phyloP scores from a whole-genome alignment of 2,113 vertebrate genomes.

The Conger conger region DNA sequence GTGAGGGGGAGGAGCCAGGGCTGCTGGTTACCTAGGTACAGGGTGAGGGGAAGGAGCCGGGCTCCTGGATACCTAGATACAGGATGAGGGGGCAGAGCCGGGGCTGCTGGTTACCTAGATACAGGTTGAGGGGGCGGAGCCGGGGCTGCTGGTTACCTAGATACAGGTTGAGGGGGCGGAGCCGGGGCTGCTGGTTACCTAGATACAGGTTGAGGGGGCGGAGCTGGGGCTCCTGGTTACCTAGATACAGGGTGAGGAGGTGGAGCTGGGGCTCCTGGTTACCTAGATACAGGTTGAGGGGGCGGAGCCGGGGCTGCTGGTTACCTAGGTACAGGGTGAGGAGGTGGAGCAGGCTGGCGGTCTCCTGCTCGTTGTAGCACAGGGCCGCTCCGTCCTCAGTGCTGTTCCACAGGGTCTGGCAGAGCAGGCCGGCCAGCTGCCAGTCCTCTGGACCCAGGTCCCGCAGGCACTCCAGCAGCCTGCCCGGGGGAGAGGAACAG shows the following conservation, averaged over 20 bases:
- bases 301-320: background rate
- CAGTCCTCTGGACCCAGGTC: conserved; percentile 88
- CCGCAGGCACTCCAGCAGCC: conserved; percentile 85
- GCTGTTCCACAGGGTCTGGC: conserved; percentile 93
- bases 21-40: too few relatives aligned
- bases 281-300: background rate
- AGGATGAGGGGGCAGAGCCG: too few relatives aligned
- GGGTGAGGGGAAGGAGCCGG: too few relatives aligned
- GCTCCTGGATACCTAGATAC: too few relatives aligned
- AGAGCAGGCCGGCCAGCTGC: conserved; percentile 86
- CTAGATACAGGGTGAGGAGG: too few relatives aligned
- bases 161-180: too few relatives aligned
- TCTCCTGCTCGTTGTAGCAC: conserved; percentile 63
- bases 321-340: conserved; percentile 62
- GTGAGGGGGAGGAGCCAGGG: too few relatives aligned
- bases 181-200: too few relatives aligned
- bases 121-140: too few relatives aligned
- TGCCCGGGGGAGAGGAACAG: conserved; percentile 47
- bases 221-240: too few relatives aligned
- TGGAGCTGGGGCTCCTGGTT: background rate
- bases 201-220: conserved; percentile 46
- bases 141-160: too few relatives aligned
- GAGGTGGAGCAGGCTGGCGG: conserved; percentile 62
- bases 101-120: too few relatives aligned
- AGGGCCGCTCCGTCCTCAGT: conserved; percentile 58